phyloP scores from a whole-genome alignment of 2,113 vertebrate species.

The Otus sunia region DNA sequence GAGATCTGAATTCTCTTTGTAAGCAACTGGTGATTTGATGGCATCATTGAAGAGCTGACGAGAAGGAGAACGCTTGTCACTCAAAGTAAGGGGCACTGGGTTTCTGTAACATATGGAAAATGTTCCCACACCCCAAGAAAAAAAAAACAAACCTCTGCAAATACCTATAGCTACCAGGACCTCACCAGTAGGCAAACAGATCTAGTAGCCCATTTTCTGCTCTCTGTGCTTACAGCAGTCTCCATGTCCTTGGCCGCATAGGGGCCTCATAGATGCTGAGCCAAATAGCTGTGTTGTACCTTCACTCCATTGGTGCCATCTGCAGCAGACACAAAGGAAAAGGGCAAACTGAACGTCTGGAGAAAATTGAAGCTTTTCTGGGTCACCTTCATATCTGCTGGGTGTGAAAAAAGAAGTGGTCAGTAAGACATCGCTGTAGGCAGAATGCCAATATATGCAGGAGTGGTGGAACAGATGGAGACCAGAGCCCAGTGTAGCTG shows the following conservation, averaged over 20 bases:
- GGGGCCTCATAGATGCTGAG: not conserved
- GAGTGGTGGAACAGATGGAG: not conserved
- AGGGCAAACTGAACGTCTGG: conserved; percentile 88
- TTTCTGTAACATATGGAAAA: not conserved
- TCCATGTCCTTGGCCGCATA: too few species aligned
- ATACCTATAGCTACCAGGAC: too few species aligned
- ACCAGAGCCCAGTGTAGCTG: not conserved
- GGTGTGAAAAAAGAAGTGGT: too few species aligned
- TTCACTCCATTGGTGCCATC: conserved; percentile 96
- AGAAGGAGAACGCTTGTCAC: not conserved
- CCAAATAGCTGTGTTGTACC: conserved; percentile 66
- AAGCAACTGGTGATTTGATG: conserved; percentile 88
- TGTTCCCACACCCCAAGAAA: not conserved
- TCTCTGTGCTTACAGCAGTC: too few species aligned
- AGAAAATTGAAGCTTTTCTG: conserved; percentile 93
- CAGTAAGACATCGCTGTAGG: too few species aligned
- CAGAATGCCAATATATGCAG: too few species aligned
- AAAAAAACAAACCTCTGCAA: too few species aligned
- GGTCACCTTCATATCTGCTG: too few species aligned
- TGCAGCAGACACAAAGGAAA: conserved; percentile 96
- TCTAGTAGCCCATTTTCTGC: too few species aligned
- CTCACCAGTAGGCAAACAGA: too few species aligned
- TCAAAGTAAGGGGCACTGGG: not conserved
- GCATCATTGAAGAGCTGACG: conserved; percentile 90
- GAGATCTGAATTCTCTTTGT: conserved; percentile 93